Percentiles rank a stretch among this genome's conserved stretches.
Evolutionary conservation across 2,113 vertebrate genomes (phyloP).

Genomic region (Vimba vimba): DNA sequence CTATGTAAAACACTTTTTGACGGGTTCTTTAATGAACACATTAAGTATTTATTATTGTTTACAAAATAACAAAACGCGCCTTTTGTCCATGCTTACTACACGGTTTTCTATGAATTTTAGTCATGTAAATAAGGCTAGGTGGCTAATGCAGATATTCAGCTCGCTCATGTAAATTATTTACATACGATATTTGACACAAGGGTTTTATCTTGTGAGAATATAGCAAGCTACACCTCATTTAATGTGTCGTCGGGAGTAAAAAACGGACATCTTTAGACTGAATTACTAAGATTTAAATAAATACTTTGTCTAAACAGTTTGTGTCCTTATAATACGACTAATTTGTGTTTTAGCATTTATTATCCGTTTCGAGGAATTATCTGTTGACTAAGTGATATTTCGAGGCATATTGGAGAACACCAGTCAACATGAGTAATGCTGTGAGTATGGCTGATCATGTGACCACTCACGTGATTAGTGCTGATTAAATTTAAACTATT

Average conservation of each 20-base stretch:
- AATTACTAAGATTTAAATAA: background rate
- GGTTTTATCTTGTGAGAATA: background rate
- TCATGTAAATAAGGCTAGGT: background rate
- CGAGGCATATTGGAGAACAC: background rate
- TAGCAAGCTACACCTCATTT: background rate
- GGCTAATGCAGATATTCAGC: background rate
- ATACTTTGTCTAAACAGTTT: background rate
- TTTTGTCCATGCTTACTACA: background rate
- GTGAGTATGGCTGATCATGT: slow-evolving; percentile 53
- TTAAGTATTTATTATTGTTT: background rate
- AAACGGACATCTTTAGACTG: too few relatives aligned
- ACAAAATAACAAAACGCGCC: background rate
- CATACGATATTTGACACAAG: background rate
- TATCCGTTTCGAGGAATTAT: background rate
- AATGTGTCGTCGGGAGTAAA: background rate
- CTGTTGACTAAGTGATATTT: background rate
- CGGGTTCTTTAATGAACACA: background rate
- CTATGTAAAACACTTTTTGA: background rate
- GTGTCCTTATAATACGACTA: background rate
- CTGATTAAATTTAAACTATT: slow-evolving; percentile 2
- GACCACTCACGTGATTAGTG: slow-evolving; percentile 13
- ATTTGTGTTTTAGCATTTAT: background rate
- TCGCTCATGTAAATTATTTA: background rate
- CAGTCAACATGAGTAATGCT: slow-evolving; percentile 57
- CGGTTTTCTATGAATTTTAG: background rate